Evolutionary conservation across 2,113 vertebrate species (phyloP).

Genomic region (Cyprinus carpio): DNA sequence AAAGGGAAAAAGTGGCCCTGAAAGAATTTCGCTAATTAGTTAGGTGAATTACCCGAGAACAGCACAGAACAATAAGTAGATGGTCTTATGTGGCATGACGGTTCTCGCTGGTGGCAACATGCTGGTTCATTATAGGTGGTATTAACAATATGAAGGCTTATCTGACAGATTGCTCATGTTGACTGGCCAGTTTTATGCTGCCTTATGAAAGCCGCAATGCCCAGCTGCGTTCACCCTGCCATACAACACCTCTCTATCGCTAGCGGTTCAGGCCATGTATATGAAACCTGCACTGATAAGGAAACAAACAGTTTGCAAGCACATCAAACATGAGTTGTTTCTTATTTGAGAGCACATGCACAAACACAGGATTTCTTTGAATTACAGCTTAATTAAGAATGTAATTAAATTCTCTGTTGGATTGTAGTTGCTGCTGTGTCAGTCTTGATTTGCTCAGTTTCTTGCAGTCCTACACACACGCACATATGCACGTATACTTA

Average conservation of each 20-base stretch:
- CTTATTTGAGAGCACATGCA: background rate
- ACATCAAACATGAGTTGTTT: constrained; percentile 5
- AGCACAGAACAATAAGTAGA: constrained; percentile 16
- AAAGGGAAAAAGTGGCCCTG: too few relatives aligned
- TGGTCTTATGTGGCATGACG: background rate
- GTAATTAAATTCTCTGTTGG: constrained; percentile 36
- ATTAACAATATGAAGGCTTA: constrained; percentile 28
- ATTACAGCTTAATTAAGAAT: constrained; percentile 35
- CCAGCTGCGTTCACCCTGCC: constrained; percentile 7
- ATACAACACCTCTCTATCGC: background rate
- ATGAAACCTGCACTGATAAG: constrained; percentile 33
- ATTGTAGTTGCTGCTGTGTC: constrained; percentile 7
- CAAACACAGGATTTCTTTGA: constrained; percentile 14
- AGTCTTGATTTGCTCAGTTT: background rate
- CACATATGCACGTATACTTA: background rate
- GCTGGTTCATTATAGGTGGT: constrained; percentile 14
- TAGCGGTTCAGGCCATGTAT: background rate
- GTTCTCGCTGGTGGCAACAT: background rate
- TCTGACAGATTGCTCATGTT: constrained; percentile 28
- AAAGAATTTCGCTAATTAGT: constrained; percentile 14
- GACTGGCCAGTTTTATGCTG: background rate
- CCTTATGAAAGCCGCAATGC: constrained; percentile 1
- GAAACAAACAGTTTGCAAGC: constrained; percentile 4
- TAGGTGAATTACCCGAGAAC: constrained; percentile 11
- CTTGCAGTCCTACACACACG: background rate